Evolutionary conservation across 2,888 invertebrate genomes (phyloP).

Genomic region (Oscheius sp.): DNA sequence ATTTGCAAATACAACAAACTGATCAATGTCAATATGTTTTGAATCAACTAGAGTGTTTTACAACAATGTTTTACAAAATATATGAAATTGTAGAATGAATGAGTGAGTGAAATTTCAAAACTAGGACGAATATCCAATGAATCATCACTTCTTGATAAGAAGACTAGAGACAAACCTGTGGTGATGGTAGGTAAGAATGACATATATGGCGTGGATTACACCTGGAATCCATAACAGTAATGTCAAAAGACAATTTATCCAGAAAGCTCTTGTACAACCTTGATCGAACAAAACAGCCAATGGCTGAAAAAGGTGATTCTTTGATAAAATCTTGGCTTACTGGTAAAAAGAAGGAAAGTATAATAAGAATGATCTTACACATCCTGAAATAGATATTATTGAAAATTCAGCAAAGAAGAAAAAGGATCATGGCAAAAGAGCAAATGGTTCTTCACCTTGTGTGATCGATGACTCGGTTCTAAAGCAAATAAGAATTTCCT

Average conservation of each 20-base stretch:
- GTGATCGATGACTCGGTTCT: constrained; percentile 9
- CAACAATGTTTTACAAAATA: too few relatives aligned
- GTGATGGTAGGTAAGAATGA: constrained; percentile 14
- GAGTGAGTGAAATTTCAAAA: too few relatives aligned
- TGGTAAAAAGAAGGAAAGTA: constrained; percentile 23
- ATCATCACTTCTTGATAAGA: not conserved
- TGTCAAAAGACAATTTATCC: constrained; percentile 20
- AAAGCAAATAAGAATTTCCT: constrained; percentile 16
- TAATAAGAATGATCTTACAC: constrained; percentile 27
- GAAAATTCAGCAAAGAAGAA: not conserved
- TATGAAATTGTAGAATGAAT: too few relatives aligned
- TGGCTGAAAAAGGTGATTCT: constrained; percentile 22
- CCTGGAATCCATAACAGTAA: constrained; percentile 23
- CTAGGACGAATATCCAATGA: too few relatives aligned
- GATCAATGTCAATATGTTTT: too few relatives aligned
- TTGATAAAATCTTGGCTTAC: not conserved
- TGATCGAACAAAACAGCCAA: constrained; percentile 24
- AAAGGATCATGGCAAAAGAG: not conserved
- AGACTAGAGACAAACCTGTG: constrained; percentile 7
- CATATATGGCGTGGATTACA: constrained; percentile 22
- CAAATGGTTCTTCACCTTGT: constrained; percentile 7
- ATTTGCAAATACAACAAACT: too few relatives aligned
- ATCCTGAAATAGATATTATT: constrained; percentile 8
- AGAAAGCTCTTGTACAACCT: constrained; percentile 21
- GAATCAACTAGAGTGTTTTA: too few relatives aligned